These are phyloP conservation scores for Bombyx huttoni DNA, from an alignment of 2,888 invertebrate species.

Conservation along the genomic window DNA sequence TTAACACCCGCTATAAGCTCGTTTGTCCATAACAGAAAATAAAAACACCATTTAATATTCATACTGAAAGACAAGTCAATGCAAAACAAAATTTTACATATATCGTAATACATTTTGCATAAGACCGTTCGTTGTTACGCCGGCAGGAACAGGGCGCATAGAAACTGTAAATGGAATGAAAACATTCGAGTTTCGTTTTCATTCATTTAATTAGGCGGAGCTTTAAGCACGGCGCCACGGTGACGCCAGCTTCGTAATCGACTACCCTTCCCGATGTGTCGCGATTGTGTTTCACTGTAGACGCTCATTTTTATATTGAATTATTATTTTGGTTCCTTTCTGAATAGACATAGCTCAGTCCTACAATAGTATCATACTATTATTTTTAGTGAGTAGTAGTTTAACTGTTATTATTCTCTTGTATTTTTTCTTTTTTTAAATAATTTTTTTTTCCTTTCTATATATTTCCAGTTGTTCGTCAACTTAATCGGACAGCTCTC, in stretches of 20 bases:
- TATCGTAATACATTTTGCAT: slow-evolving; percentile 44
- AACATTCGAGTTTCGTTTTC: slow-evolving; percentile 67
- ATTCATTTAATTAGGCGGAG: slow-evolving; percentile 64
- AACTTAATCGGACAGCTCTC: too few species aligned
- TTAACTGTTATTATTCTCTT: too few species aligned
- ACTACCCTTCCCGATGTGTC: slow-evolving; percentile 38
- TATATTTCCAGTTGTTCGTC: too few species aligned
- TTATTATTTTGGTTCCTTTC: background rate
- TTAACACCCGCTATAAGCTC: too few species aligned
- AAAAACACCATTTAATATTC: too few species aligned
- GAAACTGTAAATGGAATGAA: slow-evolving; percentile 63
- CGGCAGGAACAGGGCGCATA: slow-evolving; percentile 29
- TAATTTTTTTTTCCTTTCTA: too few species aligned
- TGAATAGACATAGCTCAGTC: background rate
- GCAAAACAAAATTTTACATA: slow-evolving; percentile 16
- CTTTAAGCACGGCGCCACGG: slow-evolving; percentile 54
- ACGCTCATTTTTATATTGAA: slow-evolving; percentile 1
- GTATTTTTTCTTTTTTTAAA: too few species aligned
- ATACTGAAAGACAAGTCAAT: too few species aligned
- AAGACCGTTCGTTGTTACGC: slow-evolving; percentile 29
- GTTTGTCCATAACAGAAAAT: too few species aligned
- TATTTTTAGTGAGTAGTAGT: too few species aligned
- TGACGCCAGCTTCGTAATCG: slow-evolving; percentile 41
- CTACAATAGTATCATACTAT: too few species aligned
- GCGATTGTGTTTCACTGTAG: slow-evolving; percentile 11